phyloP scores from a whole-genome alignment of 2,797 vertebrate genomes.

The Helarctos malayanus region DNA sequence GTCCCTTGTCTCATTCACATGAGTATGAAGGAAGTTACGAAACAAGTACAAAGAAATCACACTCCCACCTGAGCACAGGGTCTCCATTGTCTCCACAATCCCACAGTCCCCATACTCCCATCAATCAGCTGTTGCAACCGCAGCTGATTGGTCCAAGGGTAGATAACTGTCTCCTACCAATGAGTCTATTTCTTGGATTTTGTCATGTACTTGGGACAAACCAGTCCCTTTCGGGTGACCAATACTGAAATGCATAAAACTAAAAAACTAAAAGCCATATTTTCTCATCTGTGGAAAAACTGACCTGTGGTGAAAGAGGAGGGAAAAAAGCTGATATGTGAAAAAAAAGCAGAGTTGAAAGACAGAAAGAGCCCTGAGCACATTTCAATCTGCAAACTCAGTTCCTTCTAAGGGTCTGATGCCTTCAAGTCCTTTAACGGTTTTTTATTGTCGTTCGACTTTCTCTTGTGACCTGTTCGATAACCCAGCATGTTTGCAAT shows the following conservation, averaged over 20 bases:
- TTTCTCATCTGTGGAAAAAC: not conserved
- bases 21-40: not conserved
- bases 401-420: not conserved
- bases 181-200: not conserved
- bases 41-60: not conserved
- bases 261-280: not conserved
- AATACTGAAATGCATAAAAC: not conserved
- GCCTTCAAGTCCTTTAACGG: not conserved
- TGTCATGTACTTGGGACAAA: not conserved
- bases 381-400: too few relatives aligned
- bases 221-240: not conserved
- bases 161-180: not conserved
- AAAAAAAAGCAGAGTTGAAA: not conserved
- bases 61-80: too few relatives aligned
- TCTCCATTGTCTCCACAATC: too few relatives aligned
- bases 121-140: not conserved
- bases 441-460: not conserved
- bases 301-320: not conserved
- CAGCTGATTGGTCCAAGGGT: not conserved
- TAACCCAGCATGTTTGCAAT: not conserved
- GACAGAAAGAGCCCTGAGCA: not conserved
- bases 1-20: not conserved
- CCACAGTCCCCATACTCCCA: not conserved
- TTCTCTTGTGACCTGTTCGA: not conserved
- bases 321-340: not conserved